Percentiles rank a stretch among this genome's conserved stretches.
These are phyloP conservation scores for Pammene fasciana DNA, from an alignment of 2,888 invertebrate genomes.

Conservation along the genomic window DNA sequence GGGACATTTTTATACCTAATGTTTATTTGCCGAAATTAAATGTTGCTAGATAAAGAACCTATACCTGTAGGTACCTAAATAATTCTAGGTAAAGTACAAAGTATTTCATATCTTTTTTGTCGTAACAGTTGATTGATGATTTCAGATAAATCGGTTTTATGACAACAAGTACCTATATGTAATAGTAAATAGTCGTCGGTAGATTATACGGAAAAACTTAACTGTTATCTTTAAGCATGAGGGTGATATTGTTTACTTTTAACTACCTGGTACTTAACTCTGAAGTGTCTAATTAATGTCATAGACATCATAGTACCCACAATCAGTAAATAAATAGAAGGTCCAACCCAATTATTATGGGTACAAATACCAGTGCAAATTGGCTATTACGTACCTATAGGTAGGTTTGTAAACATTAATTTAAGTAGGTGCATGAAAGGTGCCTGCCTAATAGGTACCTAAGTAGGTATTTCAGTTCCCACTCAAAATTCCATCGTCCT, in stretches of 20 bases:
- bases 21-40: background rate
- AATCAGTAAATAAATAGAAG: constrained; percentile 2
- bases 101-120: background rate
- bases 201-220: constrained; percentile 11
- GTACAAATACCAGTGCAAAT: too few relatives aligned
- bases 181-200: background rate
- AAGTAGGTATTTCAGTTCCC: background rate
- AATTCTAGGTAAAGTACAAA: background rate
- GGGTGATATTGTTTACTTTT: constrained; percentile 35
- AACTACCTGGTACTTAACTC: too few relatives aligned
- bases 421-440: too few relatives aligned
- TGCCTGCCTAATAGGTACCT: background rate
- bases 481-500: constrained; percentile 2
- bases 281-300: constrained; percentile 5
- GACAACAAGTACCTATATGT: background rate
- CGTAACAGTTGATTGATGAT: background rate
- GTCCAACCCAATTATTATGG: background rate
- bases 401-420: too few relatives aligned
- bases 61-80: too few relatives aligned
- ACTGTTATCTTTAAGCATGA: constrained; percentile 8
- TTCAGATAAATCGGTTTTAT: constrained; percentile 4
- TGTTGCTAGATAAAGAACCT: too few relatives aligned
- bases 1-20: constrained; percentile 1
- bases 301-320: background rate
- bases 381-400: too few relatives aligned